Evolutionary conservation across 1,140 invertebrate species (phyloP), one percentile per base, ranked within the genome.

Genomic region (Ylistrum balloti): DNA sequence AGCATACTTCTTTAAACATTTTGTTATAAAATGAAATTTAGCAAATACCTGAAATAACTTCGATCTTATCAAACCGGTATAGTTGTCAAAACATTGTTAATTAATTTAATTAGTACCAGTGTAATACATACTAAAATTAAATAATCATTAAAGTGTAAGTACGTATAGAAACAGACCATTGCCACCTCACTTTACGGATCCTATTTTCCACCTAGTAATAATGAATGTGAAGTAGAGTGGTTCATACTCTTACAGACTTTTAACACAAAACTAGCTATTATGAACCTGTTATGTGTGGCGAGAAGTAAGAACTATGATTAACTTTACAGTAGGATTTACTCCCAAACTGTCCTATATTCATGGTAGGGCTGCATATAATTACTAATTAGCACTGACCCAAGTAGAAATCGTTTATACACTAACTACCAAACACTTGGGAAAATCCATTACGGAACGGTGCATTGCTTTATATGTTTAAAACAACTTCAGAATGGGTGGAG

Each of bases 401-500:
- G 56, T 74, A 74, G 56, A 74, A 74, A 74, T 28, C 56, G 56
- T 74, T 74, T 74, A 74, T 28, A 74, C 56, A 28, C 5, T 74
- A 74, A 74, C 56, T 74, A 74, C 56, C 56, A 74, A 74, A 74
- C 56, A 74, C 56, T 74, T 74, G 56, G 56, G 56, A 74, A 74
- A 74, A n/a, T 74, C 56, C 56, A 74, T 74, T 74, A 74, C 56
- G 56, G 56, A 74, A 74, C 56, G 56, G 56, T 74, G 56, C 56
- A 5, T 74, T 74, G 56, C 56, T 74, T 74, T 74, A 74, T n/a
- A 74, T 0, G 56, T 74, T n/a, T 74, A 74, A 74, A 74, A n/a
- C 56, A 74, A 74, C 56, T 74, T 74, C 56, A 74, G 56, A 74
- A 74, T 74, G 56, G 56, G 56, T 74, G 56, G 56, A 74, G 56